These are phyloP conservation scores for Myodes glareolus DNA, from an alignment of 2,113 vertebrate genomes.

Conservation along the genomic window DNA sequence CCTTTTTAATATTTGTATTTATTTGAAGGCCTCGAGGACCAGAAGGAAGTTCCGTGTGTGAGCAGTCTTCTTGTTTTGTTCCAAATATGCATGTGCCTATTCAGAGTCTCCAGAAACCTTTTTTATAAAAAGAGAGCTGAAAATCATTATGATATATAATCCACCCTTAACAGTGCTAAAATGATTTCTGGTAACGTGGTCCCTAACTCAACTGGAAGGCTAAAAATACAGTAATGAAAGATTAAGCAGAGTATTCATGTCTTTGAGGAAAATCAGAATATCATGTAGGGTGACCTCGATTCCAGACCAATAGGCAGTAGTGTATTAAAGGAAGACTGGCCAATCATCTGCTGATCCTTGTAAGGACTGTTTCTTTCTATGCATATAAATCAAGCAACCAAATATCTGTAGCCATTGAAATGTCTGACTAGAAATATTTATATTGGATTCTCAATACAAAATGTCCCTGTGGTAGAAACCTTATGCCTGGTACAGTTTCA, in stretches of 20 bases:
- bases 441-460: constrained; percentile 88
- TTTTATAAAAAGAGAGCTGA: constrained; percentile 82
- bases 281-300: constrained; percentile 84
- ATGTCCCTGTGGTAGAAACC: constrained; percentile 86
- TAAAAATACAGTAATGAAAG: constrained; percentile 80
- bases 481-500: constrained; percentile 88
- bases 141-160: constrained; percentile 82
- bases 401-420: constrained; percentile 89
- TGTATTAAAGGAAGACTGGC: constrained; percentile 83
- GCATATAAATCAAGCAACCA: constrained; percentile 90
- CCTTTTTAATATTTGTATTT: constrained; percentile 85
- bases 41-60: constrained; percentile 79
- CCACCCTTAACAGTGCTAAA: constrained; percentile 86
- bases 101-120: constrained; percentile 84
- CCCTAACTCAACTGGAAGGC: constrained; percentile 83
- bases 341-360: constrained; percentile 85
- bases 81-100: constrained; percentile 88
- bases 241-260: constrained; percentile 78
- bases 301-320: constrained; percentile 84
- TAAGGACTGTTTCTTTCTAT: constrained; percentile 89
- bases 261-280: constrained; percentile 82
- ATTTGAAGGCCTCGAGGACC: constrained; percentile 86
- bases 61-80: constrained; percentile 80
- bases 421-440: constrained; percentile 88
- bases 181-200: constrained; percentile 80